These are phyloP conservation scores for Micropoecilia bifurca DNA, from an alignment of 2,797 vertebrate genomes.

Conservation along the genomic window DNA sequence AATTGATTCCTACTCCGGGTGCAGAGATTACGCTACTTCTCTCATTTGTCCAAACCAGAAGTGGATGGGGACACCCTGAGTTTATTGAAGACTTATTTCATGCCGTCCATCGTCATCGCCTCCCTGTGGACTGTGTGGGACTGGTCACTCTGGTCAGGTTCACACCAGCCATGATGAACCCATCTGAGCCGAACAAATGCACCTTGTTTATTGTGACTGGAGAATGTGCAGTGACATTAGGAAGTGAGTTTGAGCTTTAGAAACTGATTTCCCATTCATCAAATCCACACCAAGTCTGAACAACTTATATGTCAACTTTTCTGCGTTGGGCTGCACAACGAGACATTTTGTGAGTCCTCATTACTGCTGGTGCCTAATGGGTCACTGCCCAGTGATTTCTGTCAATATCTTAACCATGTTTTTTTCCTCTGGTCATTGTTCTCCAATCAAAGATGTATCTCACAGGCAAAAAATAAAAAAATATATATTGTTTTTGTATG, in stretches of 20 bases:
- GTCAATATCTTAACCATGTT: background rate
- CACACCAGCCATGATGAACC: background rate
- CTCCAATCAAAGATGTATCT: background rate
- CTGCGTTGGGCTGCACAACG: background rate
- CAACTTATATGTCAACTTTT: constrained; percentile 3
- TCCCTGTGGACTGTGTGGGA: background rate
- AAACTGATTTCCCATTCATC: constrained; percentile 4
- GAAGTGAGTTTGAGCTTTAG: background rate
- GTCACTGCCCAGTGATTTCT: background rate
- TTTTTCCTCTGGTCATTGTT: background rate
- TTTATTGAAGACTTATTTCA: background rate
- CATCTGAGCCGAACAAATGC: background rate
- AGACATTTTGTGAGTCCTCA: background rate
- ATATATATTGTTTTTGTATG: background rate
- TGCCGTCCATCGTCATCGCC: background rate
- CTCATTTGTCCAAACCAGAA: background rate
- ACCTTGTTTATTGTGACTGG: background rate
- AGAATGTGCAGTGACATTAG: constrained; percentile 14
- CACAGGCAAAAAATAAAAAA: background rate
- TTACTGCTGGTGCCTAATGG: background rate
- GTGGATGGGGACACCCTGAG: background rate
- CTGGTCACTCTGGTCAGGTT: background rate
- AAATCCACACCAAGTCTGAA: background rate
- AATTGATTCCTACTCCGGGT: background rate
- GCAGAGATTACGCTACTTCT: background rate